phyloP scores from a whole-genome alignment of 2,888 invertebrate species.

The Arrhopalites spinosus region DNA sequence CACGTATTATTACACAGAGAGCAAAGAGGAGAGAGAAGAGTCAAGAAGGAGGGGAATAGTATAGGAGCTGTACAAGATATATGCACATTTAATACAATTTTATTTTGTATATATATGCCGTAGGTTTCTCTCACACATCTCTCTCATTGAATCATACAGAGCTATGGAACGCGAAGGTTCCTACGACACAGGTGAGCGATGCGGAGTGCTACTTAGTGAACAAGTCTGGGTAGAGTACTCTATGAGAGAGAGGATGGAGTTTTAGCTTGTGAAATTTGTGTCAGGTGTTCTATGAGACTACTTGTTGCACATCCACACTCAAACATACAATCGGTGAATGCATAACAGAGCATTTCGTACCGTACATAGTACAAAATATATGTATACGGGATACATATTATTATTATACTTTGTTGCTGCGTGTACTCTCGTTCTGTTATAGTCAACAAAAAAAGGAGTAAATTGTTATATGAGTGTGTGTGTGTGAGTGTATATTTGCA shows the following conservation, averaged over 20 bases:
- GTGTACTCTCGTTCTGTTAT: background rate
- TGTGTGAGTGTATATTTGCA: background rate
- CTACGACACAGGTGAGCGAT: conserved; percentile 31
- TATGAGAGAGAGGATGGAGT: too few species aligned
- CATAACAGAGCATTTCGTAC: background rate
- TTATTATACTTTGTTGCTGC: background rate
- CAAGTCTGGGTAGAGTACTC: conserved; percentile 33
- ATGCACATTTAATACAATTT: too few species aligned
- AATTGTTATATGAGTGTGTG: background rate
- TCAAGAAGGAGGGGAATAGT: too few species aligned
- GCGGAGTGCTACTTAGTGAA: conserved; percentile 34
- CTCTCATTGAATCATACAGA: background rate
- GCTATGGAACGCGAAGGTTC: conserved; percentile 23
- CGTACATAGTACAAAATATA: conserved; percentile 6
- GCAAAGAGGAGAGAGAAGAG: too few species aligned
- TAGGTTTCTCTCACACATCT: conserved; percentile 5
- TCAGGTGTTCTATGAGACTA: conserved; percentile 41
- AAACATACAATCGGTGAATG: conserved; percentile 21
- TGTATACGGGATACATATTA: background rate
- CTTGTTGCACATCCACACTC: conserved; percentile 26
- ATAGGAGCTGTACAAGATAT: too few species aligned
- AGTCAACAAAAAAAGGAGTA: too few species aligned
- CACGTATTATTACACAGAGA: too few species aligned
- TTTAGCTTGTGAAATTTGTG: conserved; percentile 40
- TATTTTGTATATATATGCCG: conserved; percentile 20